These are phyloP conservation scores for Ceratina calcarata DNA, from an alignment of 1,140 invertebrate genomes.

Conservation along the genomic window DNA sequence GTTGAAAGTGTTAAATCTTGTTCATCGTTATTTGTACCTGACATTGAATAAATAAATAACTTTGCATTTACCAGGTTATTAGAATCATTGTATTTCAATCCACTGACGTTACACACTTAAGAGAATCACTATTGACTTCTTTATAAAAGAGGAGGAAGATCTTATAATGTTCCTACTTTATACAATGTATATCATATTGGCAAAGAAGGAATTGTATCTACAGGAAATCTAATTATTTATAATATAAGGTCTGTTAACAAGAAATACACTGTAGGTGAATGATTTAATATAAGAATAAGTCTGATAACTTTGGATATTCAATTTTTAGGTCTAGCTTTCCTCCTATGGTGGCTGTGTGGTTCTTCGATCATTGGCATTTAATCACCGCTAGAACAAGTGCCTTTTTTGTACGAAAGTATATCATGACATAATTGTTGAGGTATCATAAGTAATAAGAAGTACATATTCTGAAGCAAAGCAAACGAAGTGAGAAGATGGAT, in stretches of 20 bases:
- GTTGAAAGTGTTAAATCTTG: not conserved
- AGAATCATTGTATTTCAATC: not conserved
- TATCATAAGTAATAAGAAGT: constrained; percentile 42
- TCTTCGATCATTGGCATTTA: constrained; percentile 39
- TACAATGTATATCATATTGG: constrained; percentile 2
- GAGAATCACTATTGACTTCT: constrained; percentile 5
- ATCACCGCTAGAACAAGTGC: constrained; percentile 27
- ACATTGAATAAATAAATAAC: not conserved
- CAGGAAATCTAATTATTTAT: constrained; percentile 8
- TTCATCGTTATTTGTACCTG: not conserved
- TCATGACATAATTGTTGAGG: constrained; percentile 49
- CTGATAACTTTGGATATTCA: not conserved
- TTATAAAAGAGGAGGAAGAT: constrained; percentile 30
- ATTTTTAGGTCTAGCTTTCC: constrained; percentile 47
- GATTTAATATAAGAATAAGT: constrained; percentile 12
- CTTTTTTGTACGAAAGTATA: constrained; percentile 17
- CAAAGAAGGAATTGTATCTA: not conserved
- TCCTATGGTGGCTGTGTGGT: constrained; percentile 50
- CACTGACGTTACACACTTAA: not conserved
- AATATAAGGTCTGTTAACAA: constrained; percentile 29
- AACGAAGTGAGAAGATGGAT: constrained; percentile 85
- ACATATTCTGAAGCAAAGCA: constrained; percentile 1
- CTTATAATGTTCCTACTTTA: constrained; percentile 45
- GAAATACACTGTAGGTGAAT: not conserved
- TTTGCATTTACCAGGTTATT: constrained; percentile 18